These are phyloP conservation scores for Andrena praecox DNA, from an alignment of 2,888 invertebrate genomes.

Conservation along the genomic window DNA sequence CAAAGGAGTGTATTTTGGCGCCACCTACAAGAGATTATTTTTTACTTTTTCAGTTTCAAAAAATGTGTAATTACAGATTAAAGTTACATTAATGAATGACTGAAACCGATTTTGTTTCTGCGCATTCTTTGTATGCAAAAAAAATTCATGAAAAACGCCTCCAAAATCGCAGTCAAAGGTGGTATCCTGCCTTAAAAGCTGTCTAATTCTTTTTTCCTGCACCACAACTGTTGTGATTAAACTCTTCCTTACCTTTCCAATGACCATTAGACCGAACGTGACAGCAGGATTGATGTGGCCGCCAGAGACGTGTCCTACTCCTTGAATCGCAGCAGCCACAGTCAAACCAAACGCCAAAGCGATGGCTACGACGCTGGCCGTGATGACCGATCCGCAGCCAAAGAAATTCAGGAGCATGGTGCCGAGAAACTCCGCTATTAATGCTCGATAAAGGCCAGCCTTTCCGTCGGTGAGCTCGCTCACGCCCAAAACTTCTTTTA, in stretches of 20 bases:
- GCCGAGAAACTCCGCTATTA: constrained; percentile 95
- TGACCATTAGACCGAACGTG: constrained; percentile 91
- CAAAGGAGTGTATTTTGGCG: no score
- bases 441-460: constrained; percentile 91
- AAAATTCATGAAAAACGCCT: no score
- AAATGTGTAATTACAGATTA: no score
- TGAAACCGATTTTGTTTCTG: no score
- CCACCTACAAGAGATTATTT: no score
- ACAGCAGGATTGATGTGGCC: constrained; percentile 98
- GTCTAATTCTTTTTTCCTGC: not conserved
- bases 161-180: no score
- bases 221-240: not conserved
- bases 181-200: no score
- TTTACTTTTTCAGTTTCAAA: no score
- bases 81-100: no score
- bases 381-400: constrained; percentile 91
- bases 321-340: constrained; percentile 93
- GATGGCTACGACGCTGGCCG: constrained; percentile 89
- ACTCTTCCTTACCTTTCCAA: constrained; percentile 87
- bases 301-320: constrained; percentile 94
- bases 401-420: constrained; percentile 95
- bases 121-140: no score
- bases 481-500: constrained; percentile 89
- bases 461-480: constrained; percentile 90
- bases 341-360: constrained; percentile 94